phyloP scores from a whole-genome alignment of 2,888 invertebrate species.

The Mythimna loreyi region DNA sequence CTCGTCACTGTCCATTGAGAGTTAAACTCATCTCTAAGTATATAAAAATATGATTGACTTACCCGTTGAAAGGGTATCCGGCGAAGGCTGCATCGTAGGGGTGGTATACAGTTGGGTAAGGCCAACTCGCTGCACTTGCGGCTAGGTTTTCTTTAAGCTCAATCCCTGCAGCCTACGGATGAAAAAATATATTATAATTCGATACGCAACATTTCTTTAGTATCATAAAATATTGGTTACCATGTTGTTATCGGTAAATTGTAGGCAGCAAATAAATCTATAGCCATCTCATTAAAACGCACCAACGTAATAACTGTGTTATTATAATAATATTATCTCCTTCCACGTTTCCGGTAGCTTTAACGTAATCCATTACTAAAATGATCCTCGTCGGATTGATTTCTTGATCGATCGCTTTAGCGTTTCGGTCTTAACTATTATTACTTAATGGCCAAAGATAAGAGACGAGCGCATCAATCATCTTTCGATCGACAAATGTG shows the following conservation, averaged over 20 bases:
- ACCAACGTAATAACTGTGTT: constrained; percentile 38
- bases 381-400: constrained; percentile 85
- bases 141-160: constrained; percentile 97
- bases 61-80: constrained; percentile 98
- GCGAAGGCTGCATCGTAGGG: constrained; percentile 98
- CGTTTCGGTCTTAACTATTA: constrained; percentile 86
- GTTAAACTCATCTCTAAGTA: not conserved
- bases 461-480: constrained; percentile 85
- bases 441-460: constrained; percentile 89
- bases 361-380: constrained; percentile 85
- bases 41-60: constrained; percentile 84
- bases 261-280: constrained; percentile 58
- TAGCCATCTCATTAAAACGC: constrained; percentile 38
- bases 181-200: constrained; percentile 19
- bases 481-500: constrained; percentile 82
- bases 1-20: not conserved
- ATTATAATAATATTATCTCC: constrained; percentile 67
- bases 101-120: constrained; percentile 97
- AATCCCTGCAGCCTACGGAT: constrained; percentile 94
- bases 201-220: not conserved
- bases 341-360: constrained; percentile 84
- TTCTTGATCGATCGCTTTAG: constrained; percentile 87
- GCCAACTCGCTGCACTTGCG: constrained; percentile 96
- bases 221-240: constrained; percentile 13
- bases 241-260: constrained; percentile 48